Evolutionary conservation across 2,113 vertebrate species (phyloP), one percentile per base, ranked within the genome.

Genomic region (Motacilla tschutschensis): DNA sequence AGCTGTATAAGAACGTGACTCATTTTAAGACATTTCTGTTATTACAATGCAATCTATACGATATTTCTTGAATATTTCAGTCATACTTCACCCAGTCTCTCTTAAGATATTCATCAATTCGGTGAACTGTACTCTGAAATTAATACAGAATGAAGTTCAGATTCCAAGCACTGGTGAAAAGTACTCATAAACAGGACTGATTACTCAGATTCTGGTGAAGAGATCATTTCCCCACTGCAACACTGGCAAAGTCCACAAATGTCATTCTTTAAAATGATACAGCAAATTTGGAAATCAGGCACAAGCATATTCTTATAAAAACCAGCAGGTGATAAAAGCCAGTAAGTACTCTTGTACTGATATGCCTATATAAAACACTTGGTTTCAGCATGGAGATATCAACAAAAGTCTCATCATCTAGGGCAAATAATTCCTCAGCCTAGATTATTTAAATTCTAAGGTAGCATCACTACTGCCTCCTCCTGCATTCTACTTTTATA

Each of bases 171-270:
- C 22, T 60, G 31, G 18, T 54, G 31, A 67, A 15, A 71, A 0
- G 0, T 1, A 40, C 18, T 64, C 0, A 0, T 25, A 70, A 70
- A 58, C 1, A 5, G 2, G 14, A 26, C 24, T 74, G 44, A 46
- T 79, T 48, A 43, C 6, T 41, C 19, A 14, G 3, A 4, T 71
- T n/a, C 9, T 55, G 26, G 31, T 48, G 58, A 66, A 55, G 28
- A 55, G 72, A 64, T 4, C 1, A 8, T 40, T 84, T 84, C n/a
- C 6, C 17, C 13, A 11, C 36, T 36, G 31, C 2, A 67, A 55
- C 2, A 7, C 1, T 22, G 5, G 8, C 12, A 53, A n/a, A 55
- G 20, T 43, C 24, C 22, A 71, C n/a, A 67, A n/a, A 77, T 8
- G 0, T 12, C 46, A 40, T 43, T 16, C 36, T 74, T 67, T 20